Percentiles rank a stretch among this genome's conserved stretches.
Evolutionary conservation across 2,113 vertebrate species (phyloP).

Genomic region (Catharus bicknelli): DNA sequence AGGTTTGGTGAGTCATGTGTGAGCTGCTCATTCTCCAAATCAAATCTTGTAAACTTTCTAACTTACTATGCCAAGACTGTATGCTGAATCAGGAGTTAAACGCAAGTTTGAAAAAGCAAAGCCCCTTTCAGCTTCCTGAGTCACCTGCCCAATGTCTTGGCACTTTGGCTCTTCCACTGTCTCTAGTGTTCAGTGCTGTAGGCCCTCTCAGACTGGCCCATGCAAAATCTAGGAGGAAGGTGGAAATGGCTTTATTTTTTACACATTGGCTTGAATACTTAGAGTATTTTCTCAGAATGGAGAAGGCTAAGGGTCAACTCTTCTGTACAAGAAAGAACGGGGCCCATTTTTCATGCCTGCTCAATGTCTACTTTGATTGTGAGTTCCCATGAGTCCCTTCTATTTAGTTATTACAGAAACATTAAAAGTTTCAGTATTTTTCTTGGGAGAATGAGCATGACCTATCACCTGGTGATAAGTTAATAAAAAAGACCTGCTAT

Average conservation of each 20-base stretch:
- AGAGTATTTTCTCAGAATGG: background rate
- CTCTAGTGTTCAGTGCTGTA: background rate
- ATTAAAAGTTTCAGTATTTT: background rate
- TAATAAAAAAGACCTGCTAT: background rate
- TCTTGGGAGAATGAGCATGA: background rate
- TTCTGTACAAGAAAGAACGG: background rate
- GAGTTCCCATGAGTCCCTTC: background rate
- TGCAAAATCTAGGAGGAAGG: background rate
- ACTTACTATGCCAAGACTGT: background rate
- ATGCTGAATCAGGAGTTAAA: background rate
- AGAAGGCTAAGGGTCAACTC: background rate
- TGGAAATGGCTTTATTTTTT: background rate
- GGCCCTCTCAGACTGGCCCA: background rate
- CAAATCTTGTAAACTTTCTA: background rate
- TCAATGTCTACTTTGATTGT: background rate
- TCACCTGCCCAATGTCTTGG: background rate
- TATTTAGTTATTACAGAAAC: background rate
- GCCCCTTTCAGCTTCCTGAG: background rate
- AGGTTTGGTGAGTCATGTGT: background rate
- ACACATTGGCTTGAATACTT: background rate
- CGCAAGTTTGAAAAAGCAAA: background rate
- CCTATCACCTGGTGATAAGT: background rate
- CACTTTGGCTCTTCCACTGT: background rate
- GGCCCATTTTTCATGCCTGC: background rate
- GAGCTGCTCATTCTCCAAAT: background rate